A percentile compares a stretch with the other conserved stretches of the same genome.
Evolutionary conservation across 2,113 vertebrate genomes (phyloP).

Genomic region (Nansenia antarctica): DNA sequence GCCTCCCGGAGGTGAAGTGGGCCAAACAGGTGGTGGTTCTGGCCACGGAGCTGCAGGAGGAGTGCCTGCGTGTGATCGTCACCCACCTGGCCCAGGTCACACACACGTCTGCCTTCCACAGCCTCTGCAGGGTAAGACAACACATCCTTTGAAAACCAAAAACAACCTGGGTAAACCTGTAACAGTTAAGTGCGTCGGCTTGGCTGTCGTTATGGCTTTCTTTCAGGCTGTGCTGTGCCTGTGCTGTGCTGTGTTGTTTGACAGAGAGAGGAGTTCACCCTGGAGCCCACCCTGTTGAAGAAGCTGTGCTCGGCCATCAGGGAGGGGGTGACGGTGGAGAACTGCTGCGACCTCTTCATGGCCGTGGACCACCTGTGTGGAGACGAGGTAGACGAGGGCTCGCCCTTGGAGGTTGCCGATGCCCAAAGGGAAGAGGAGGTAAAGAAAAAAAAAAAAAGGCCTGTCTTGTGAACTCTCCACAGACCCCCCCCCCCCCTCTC

Average conservation of each 20-base stretch:
- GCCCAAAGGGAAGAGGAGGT: slow-evolving; percentile 48
- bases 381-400: slow-evolving; percentile 40
- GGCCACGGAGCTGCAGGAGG: slow-evolving; percentile 82
- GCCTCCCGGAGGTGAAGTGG: slow-evolving; percentile 92
- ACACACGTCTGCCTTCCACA: slow-evolving; percentile 80
- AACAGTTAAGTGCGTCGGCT: too few species aligned
- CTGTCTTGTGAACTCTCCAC: slow-evolving; percentile 6
- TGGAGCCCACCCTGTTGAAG: slow-evolving; percentile 84
- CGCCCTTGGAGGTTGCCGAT: slow-evolving; percentile 18
- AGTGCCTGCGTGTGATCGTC: slow-evolving; percentile 82
- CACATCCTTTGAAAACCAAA: neutral
- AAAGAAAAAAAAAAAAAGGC: slow-evolving; percentile 20
- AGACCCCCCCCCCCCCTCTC: neutral
- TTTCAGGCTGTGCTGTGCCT: neutral
- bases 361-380: slow-evolving; percentile 77
- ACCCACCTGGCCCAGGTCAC: slow-evolving; percentile 78
- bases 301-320: slow-evolving; percentile 85
- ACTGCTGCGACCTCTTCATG: slow-evolving; percentile 85
- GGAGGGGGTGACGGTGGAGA: slow-evolving; percentile 84
- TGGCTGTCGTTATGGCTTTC: too few species aligned
- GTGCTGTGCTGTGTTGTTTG: slow-evolving; percentile 28
- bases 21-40: slow-evolving; percentile 80
- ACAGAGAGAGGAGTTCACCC: slow-evolving; percentile 90
- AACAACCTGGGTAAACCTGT: neutral
- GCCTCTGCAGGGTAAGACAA: slow-evolving; percentile 82